Conservation (phyloP, 2,888 invertebrate species). For the Polyommatus iphigenia region DNA sequence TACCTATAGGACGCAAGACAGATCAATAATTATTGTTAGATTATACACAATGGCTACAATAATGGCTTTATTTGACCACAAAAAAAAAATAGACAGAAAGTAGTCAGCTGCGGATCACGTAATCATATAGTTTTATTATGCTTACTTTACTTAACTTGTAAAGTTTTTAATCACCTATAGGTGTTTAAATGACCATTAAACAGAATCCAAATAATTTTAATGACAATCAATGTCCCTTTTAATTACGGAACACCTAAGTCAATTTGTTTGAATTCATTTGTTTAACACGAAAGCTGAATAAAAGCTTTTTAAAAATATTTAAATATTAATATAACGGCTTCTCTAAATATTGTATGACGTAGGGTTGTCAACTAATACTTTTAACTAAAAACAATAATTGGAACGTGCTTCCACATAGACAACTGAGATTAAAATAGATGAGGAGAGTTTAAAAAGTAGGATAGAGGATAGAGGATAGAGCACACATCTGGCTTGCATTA, state of each 20-base stretch:
- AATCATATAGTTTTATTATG: neutral
- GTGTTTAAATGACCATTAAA: neutral
- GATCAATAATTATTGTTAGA: too few relatives aligned
- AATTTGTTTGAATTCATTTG: conserved; percentile 11
- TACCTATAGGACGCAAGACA: too few relatives aligned
- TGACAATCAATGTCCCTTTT: neutral
- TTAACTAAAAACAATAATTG: neutral
- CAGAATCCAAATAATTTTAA: neutral
- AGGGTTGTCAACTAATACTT: neutral
- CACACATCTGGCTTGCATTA: neutral
- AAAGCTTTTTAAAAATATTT: conserved; percentile 25
- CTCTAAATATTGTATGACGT: neutral
- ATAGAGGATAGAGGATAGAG: neutral
- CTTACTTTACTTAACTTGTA: too few relatives aligned
- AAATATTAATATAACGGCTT: conserved; percentile 26
- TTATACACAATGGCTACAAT: too few relatives aligned
- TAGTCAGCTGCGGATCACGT: too few relatives aligned
- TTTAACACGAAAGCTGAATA: conserved; percentile 26
- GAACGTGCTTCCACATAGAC: conserved; percentile 3
- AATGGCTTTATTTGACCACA: too few relatives aligned
- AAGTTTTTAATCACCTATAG: too few relatives aligned
- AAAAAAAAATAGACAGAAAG: too few relatives aligned
- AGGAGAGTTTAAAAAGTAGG: neutral
- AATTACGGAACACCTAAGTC: neutral
- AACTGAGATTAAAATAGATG: conserved; percentile 6